These are phyloP conservation scores for Puntigrus tetrazona DNA, from an alignment of 2,113 vertebrate species.

Conservation along the genomic window DNA sequence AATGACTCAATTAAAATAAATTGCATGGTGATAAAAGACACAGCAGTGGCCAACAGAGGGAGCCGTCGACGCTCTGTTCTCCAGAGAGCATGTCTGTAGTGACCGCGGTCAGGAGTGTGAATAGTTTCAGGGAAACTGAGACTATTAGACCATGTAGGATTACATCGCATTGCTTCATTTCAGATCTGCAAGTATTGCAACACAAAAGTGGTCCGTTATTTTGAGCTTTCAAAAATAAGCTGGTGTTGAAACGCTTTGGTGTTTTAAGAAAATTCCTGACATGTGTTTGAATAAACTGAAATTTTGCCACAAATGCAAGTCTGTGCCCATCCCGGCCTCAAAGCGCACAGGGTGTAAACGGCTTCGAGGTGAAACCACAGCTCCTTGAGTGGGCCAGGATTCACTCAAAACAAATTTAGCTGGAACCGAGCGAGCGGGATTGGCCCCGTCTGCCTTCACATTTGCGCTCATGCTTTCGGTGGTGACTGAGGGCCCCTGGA, in stretches of 20 bases:
- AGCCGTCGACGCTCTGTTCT: not conserved
- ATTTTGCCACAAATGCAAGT: slow-evolving; percentile 5
- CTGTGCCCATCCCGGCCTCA: slow-evolving; percentile 3
- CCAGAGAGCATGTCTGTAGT: not conserved
- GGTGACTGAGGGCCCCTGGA: slow-evolving; percentile 44
- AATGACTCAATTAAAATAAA: not conserved
- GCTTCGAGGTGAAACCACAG: slow-evolving; percentile 1
- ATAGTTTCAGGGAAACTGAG: slow-evolving; percentile 15
- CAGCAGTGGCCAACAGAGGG: slow-evolving; percentile 16
- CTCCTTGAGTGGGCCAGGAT: slow-evolving; percentile 4
- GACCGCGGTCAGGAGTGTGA: not conserved
- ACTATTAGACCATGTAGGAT: slow-evolving; percentile 5
- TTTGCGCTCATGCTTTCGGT: slow-evolving; percentile 24
- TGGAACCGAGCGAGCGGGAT: not conserved
- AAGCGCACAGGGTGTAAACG: slow-evolving; percentile 26
- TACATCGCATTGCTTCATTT: slow-evolving; percentile 17
- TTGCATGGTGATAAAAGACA: not conserved
- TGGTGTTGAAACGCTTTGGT: slow-evolving; percentile 3
- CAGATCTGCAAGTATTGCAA: slow-evolving; percentile 20
- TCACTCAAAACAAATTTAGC: slow-evolving; percentile 46
- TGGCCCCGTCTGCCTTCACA: slow-evolving; percentile 25
- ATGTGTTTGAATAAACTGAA: not conserved
- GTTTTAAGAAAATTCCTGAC: slow-evolving; percentile 2
- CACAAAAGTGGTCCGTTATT: not conserved
- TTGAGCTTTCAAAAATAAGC: not conserved